Percentiles rank a stretch among this genome's conserved stretches.
Conservation (phyloP, 2,113 vertebrate genomes). For the Serilophus lunatus region DNA sequence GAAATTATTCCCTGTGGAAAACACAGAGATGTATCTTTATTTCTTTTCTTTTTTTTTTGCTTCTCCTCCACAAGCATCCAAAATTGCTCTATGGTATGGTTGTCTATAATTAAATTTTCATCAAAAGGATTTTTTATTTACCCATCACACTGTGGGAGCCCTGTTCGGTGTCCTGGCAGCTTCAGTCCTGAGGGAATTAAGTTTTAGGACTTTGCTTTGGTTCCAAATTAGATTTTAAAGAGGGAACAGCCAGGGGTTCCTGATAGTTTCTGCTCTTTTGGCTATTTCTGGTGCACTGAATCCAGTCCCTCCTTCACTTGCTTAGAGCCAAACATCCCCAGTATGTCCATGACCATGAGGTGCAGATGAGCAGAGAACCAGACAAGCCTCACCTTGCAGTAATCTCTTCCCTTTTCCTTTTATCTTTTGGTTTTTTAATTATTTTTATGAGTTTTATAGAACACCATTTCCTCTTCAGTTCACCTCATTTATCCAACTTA, state of each 20-base stretch:
- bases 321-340: neutral
- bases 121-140: neutral
- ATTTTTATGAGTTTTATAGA: neutral
- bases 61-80: neutral
- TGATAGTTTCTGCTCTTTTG: neutral
- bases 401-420: neutral
- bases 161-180: neutral
- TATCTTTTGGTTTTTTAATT: neutral
- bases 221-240: neutral
- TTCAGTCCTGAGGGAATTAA: neutral
- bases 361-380: neutral
- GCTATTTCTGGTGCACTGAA: neutral
- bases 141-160: accelerated
- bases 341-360: neutral
- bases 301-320: neutral
- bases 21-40: accelerated
- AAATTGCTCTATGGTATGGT: accelerated
- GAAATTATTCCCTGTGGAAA: neutral
- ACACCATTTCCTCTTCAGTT: neutral
- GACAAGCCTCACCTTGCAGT: neutral
- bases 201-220: neutral
- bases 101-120: neutral
- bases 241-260: neutral
- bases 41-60: neutral
- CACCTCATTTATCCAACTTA: neutral